A percentile compares a stretch with the other conserved stretches of the same genome.
phyloP scores from a whole-genome alignment of 2,888 invertebrate species.

The Drosophila merina region DNA sequence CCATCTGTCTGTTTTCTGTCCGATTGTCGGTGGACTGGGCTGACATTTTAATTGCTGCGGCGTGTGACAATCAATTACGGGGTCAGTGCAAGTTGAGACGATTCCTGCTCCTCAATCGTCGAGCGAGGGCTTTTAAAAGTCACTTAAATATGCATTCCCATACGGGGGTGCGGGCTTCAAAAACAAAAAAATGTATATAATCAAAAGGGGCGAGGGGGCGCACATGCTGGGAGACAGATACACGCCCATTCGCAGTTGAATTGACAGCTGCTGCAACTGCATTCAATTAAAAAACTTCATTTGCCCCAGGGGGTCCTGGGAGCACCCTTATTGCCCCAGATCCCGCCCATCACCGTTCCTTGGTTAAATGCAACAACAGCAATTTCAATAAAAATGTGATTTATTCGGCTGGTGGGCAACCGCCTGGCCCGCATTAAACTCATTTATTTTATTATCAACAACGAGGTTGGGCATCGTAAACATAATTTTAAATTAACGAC shows the following conservation, averaged over 20 bases:
- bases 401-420: constrained; percentile 30
- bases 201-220: neutral
- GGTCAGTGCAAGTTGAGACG: constrained; percentile 54
- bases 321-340: neutral
- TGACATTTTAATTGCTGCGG: constrained; percentile 74
- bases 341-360: neutral
- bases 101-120: constrained; percentile 35
- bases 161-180: constrained; percentile 5
- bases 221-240: constrained; percentile 19
- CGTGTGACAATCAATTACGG: constrained; percentile 72
- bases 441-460: constrained; percentile 56
- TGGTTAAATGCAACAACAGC: constrained; percentile 45
- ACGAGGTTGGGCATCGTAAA: constrained; percentile 47
- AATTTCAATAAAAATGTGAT: constrained; percentile 56
- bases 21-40: constrained; percentile 34
- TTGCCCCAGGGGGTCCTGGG: constrained; percentile 25
- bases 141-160: constrained; percentile 67
- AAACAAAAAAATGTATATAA: constrained; percentile 5
- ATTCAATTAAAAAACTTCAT: constrained; percentile 65
- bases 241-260: constrained; percentile 39
- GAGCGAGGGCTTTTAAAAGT: constrained; percentile 66
- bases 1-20: constrained; percentile 17
- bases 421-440: constrained; percentile 41
- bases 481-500: constrained; percentile 58
- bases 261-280: constrained; percentile 69